Conservation (phyloP, 2,113 vertebrate species). For the Pterophyllum scalare region DNA sequence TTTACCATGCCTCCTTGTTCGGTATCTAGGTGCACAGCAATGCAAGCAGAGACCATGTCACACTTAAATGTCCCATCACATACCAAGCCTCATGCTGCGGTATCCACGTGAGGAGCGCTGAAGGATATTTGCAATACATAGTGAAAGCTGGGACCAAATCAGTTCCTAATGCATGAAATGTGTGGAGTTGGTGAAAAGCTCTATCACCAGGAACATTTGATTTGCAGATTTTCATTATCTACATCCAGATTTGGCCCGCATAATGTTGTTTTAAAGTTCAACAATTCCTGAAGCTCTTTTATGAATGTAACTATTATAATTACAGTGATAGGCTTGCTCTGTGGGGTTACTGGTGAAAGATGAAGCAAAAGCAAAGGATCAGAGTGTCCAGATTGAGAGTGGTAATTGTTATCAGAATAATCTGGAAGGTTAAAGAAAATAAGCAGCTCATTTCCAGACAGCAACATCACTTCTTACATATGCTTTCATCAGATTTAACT, state of each 20-base stretch:
- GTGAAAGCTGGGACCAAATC: neutral
- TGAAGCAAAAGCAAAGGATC: neutral
- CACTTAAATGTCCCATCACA: slow-evolving; percentile 9
- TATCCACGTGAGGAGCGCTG: slow-evolving; percentile 42
- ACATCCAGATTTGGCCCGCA: neutral
- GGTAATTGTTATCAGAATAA: neutral
- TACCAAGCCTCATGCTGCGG: slow-evolving; percentile 12
- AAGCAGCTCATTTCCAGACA: neutral
- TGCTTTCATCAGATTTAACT: too few species aligned
- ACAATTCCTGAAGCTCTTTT: slow-evolving; percentile 15
- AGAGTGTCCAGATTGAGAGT: neutral
- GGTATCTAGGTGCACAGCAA: slow-evolving; percentile 56
- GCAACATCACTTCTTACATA: neutral
- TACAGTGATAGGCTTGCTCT: neutral
- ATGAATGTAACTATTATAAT: slow-evolving; percentile 42
- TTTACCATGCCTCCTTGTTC: slow-evolving; percentile 26
- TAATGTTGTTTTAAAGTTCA: neutral
- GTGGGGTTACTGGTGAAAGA: slow-evolving; percentile 4
- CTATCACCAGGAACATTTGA: neutral
- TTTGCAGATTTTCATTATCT: neutral
- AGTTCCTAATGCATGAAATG: neutral
- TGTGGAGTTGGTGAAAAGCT: neutral
- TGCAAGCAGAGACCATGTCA: slow-evolving; percentile 11
- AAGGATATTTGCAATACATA: neutral
- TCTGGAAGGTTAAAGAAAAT: neutral